phyloP scores from a whole-genome alignment of 2,113 vertebrate genomes.

The Coryphaenoides rupestris region DNA sequence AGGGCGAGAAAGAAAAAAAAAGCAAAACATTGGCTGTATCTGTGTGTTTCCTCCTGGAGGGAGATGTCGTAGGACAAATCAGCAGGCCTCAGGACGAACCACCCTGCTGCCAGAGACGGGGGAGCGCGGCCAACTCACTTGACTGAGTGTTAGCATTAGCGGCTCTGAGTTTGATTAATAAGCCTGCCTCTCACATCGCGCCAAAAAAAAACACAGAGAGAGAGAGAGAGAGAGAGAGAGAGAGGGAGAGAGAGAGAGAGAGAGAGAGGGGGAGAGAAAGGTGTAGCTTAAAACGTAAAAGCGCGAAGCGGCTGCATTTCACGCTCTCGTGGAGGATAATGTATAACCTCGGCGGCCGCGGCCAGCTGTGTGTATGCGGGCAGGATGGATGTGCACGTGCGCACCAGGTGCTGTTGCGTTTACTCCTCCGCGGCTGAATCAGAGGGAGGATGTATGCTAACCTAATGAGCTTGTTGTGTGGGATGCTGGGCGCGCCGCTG shows the following conservation, averaged over 20 bases:
- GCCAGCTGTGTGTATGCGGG: slow-evolving; percentile 27
- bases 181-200: slow-evolving; percentile 76
- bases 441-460: slow-evolving; percentile 62
- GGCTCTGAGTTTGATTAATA: slow-evolving; percentile 94
- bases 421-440: slow-evolving; percentile 65
- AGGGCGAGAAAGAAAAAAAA: background rate
- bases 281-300: slow-evolving; percentile 68
- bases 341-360: slow-evolving; percentile 52
- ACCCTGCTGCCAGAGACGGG: slow-evolving; percentile 82
- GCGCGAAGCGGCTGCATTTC: slow-evolving; percentile 65
- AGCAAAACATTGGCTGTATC: slow-evolving; percentile 15
- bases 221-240: slow-evolving; percentile 32
- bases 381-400: background rate
- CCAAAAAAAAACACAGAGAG: slow-evolving; percentile 50
- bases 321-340: slow-evolving; percentile 66
- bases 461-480: slow-evolving; percentile 74
- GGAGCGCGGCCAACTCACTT: slow-evolving; percentile 72
- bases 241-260: slow-evolving; percentile 42
- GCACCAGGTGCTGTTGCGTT: slow-evolving; percentile 65
- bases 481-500: slow-evolving; percentile 66
- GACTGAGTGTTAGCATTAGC: slow-evolving; percentile 91
- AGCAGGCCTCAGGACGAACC: slow-evolving; percentile 79
- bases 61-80: slow-evolving; percentile 75
- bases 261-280: slow-evolving; percentile 39
- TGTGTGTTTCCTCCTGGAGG: slow-evolving; percentile 70